phyloP scores from a whole-genome alignment of 2,888 invertebrate species.

The Eilema depressum region DNA sequence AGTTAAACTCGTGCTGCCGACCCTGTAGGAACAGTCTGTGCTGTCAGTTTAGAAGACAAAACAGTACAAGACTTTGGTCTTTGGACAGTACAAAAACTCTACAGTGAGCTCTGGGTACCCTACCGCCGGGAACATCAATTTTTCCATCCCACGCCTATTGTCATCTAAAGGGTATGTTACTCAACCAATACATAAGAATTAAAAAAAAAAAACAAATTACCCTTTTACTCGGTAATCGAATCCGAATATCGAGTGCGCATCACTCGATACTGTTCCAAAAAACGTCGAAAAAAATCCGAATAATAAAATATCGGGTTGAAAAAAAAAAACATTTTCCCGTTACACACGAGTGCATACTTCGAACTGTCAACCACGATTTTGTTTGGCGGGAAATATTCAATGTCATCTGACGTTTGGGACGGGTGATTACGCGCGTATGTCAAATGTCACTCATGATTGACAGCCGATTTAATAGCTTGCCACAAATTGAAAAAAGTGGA shows the following conservation, averaged over 20 bases:
- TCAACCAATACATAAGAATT: too few species aligned
- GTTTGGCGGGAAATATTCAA: not conserved
- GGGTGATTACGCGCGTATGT: constrained; percentile 4
- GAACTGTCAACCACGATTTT: not conserved
- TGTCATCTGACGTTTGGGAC: constrained; percentile 13
- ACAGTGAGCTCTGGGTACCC: too few species aligned
- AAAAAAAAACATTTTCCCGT: not conserved
- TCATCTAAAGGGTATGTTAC: too few species aligned
- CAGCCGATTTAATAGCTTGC: constrained; percentile 12
- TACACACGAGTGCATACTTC: not conserved
- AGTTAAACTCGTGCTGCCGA: too few species aligned
- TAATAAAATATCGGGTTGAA: not conserved
- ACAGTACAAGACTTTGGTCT: too few species aligned
- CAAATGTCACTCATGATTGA: constrained; percentile 18
- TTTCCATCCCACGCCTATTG: too few species aligned
- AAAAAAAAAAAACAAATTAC: too few species aligned
- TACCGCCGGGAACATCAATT: too few species aligned
- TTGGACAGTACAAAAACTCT: too few species aligned
- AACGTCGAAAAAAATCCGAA: not conserved
- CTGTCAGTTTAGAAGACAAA: too few species aligned
- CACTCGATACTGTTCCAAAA: not conserved
- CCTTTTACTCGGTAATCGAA: not conserved
- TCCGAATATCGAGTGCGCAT: not conserved
- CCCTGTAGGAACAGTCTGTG: too few species aligned
- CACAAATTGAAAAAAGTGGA: constrained; percentile 9